These are phyloP conservation scores for Drosophila nigricruria DNA, from an alignment of 2,888 invertebrate genomes.

Conservation along the genomic window DNA sequence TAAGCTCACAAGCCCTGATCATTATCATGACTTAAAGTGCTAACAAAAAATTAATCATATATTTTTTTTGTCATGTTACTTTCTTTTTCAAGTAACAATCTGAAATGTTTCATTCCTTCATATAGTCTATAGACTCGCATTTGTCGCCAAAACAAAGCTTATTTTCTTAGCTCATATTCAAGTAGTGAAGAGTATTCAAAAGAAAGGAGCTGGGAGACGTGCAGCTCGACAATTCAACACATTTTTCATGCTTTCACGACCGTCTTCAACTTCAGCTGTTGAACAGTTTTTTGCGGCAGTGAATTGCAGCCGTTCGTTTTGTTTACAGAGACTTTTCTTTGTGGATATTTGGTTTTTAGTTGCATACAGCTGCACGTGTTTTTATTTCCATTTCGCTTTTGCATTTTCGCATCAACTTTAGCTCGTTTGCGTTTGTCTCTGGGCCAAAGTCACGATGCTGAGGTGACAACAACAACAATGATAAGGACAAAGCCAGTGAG, in stretches of 20 bases:
- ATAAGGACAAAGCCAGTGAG: background rate
- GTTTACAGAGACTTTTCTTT: constrained; percentile 48
- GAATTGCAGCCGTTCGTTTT: constrained; percentile 36
- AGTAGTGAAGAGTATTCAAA: background rate
- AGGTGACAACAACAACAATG: constrained; percentile 33
- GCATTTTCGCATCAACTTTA: constrained; percentile 18
- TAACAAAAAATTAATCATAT: too few relatives aligned
- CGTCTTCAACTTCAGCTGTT: constrained; percentile 39
- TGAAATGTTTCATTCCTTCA: background rate
- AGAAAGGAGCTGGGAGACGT: constrained; percentile 1
- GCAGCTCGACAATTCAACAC: constrained; percentile 50
- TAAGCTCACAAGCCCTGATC: too few relatives aligned
- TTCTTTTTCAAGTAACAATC: background rate
- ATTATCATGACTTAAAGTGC: too few relatives aligned
- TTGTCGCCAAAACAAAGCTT: background rate
- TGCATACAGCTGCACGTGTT: constrained; percentile 41
- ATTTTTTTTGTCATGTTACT: too few relatives aligned
- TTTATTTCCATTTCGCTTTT: constrained; percentile 12
- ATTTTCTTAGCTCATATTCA: background rate
- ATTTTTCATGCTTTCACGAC: constrained; percentile 32
- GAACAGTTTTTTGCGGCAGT: constrained; percentile 33
- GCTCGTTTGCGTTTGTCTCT: constrained; percentile 31
- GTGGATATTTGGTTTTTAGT: constrained; percentile 53
- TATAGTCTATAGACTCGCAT: background rate
- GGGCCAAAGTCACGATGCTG: constrained; percentile 55